Base-by-base conservation (phyloP, 2,888 invertebrate genomes). In the Cerceris rybyensis region DNA sequence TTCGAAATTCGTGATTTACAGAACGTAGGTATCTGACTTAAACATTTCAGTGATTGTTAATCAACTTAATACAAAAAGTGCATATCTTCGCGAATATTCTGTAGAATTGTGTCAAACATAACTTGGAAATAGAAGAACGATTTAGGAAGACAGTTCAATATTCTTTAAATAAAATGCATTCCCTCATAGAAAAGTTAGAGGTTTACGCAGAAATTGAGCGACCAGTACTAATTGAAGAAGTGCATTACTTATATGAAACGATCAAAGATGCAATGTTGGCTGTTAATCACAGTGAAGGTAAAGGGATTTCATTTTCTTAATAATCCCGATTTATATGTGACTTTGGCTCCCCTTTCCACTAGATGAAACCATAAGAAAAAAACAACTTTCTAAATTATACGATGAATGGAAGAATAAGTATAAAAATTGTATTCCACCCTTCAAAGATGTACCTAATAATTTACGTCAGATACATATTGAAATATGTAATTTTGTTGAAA, bases 181-280 rank as follows among this genome's bases (percentile, higher is more conserved):
- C 75, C 13, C 85, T 89, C 70, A 78, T 73, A 49, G 50, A 81
- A 39, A 70, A 86, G 50, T 75, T 88, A 28, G 78, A 86, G 65
- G 67, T 81, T 28, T 88, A 86, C 41, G 42, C 42, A 14, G 76
- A 79, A 63, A 68, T 77, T 13, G 86, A 88, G 74, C 84, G 88
- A 7, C 74, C 75, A 7, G 13, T 50, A 14, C 73, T 88, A 58
- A 67, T 76, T 54, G 60, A 74, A 70, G 74, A 65, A 46, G 63
- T 82, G 16, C 60, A 76, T 52, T 65, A 68, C 17, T 72, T 85
- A n/a, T 75, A 74, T 8, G 71, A 80, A 14, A 63, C 75, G 16
- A 66, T 87, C 6, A 73, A 78, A 42, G 61, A 84, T 39, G 69
- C 80, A 6, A 67, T 78, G 70, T 73, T 63, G n/a, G 72, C 73